Evolutionary conservation across 2,113 vertebrate species (phyloP), one percentile per base, ranked within the genome.

Genomic region (Sphyrna mokarran): DNA sequence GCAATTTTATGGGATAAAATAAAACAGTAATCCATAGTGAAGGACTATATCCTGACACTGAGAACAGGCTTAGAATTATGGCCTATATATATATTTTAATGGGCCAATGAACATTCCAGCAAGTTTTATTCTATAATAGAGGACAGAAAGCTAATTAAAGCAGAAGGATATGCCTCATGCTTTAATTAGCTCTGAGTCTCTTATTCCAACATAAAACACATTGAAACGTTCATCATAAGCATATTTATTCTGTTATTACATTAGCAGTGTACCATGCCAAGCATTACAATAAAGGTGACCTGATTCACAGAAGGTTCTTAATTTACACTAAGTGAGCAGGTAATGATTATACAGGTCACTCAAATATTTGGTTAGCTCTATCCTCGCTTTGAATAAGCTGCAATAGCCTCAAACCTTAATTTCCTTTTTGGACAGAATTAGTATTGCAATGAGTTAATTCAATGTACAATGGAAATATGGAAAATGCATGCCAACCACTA

Each of bases 161-260:
- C 23, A 76, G 68, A 72, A 76, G 29, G 94, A 54, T 72, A 95
- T 22, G 26, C 40, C 69, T 95, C 66, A 66, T 72, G 68, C 94
- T 95, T 95, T 95, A 95, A 95, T 72, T 95, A 40, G 69, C 69
- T 95, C 69, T 33, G 40, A 95, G 69, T 72, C 69, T 68, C 94
- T 33, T 43, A 95, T 43, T 95, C 40, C 69, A 33, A 76, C 69
- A 95, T 95, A 95, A 43, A 95, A 95, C 93, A 69, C 23, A 48
- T 13, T 70, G 40, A 23, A 72, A 95, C 68, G 54, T 72, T 70
- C 93, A 70, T 95, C 72, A 72, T 76, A 95, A 54, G 22, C 22
- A 26, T 72, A 95, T 90, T 90, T 61, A 61, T 76, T 95, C 40
- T 72, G 37, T 76, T 72, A 95, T 95, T 72, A 26, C 68, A 95